Base-by-base conservation (phyloP, 2,888 invertebrate species). In the Coenonympha glycerion region DNA sequence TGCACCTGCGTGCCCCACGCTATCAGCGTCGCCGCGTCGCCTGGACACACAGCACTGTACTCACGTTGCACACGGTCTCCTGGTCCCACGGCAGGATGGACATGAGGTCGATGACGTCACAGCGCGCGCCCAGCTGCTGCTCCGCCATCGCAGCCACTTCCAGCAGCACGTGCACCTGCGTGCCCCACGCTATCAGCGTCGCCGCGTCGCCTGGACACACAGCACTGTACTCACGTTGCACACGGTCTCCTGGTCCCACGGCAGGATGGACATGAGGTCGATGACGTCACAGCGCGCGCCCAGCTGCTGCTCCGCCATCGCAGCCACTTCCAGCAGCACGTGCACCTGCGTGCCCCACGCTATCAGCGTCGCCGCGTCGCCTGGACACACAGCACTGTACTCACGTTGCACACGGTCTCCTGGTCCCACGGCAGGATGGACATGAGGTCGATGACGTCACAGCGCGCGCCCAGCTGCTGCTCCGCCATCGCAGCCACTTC, bases 71-170 rank as follows among this genome's bases (percentile, higher is more conserved):
- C 33, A 99, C 90, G 1, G 98, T 93, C 33, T 97, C 94, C 61
- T 89, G 89, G 77, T 99, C 99, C 98, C 98, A 99, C 2, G 99
- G 99, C 64, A 96, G 85, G 64, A 99, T 95, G 46, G 98, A 95
- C 62, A 95, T 93, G 62, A 99, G 90, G 85, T 99, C 99, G 69
- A 99, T 98, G 58, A 99, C 94, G 88, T 99, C 99, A 79, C 96
- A 96, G 21, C 91, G 90, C 8, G 93, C 90, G 18, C 92, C 91
- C 4, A 93, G 79, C 51, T 87, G 69, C 63, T 94, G 90, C 64
- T 93, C 89, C 0, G 95, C 98, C 76, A 97, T 76, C 60, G 93
- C 89, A 0, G 97, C 98, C 8, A 94, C 96, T 69, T 98, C 97
- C 56, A 93, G 83, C 49, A 97, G 73, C 41, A 98, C 96, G 79